Evolutionary conservation across 2,113 vertebrate species (phyloP), one percentile per base, ranked within the genome.

Genomic region (Neoarius graeffei): DNA sequence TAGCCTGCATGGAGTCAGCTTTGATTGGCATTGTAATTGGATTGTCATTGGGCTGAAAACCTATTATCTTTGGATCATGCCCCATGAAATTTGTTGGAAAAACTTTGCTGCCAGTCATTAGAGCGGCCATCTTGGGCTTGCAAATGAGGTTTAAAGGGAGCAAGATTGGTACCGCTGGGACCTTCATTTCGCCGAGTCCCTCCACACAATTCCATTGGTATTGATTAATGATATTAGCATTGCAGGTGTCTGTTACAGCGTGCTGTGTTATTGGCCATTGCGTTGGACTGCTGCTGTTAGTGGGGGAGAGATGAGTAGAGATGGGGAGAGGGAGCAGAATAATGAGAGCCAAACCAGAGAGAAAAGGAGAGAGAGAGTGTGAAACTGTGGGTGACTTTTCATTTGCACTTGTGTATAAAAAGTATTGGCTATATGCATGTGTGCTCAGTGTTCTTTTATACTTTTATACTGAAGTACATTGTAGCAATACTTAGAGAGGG

Each of bases 1-100:
- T 99, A 99, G 97, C 97, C 97, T 96, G 97, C 97, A 97, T 97
- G 97, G 97, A 98, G 97, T 98, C 97, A 96, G 97, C 97, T 98
- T 99, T 99, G 98, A 99, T 99, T 99, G 98, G 98, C 98, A 98
- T 96, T 96, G 98, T 99, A 99, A 99, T 99, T 99, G 98, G 97
- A 99, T 99, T 99, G 98, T 99, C 98, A 98, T 99, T 99, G 98
- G 98, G 98, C 98, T 99, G 98, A 99, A 99, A 99, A 99, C 97
- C 98, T 99, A 99, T 99, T 99, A 99, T 99, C 98, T 99, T 99
- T 99, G 97, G 98, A 99, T 99, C 98, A 99, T 99, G 98, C 98
- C 98, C 98, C 98, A 99, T 99, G 98, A 99, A 99, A 99, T 99
- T 99, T 98, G 98, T 99, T 99, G 97, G 97, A 99, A 98, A 99